Percentiles rank a stretch among this genome's conserved stretches.
phyloP scores from a whole-genome alignment of 1,140 invertebrate genomes.

The Macrotrachela quadricornifera region DNA sequence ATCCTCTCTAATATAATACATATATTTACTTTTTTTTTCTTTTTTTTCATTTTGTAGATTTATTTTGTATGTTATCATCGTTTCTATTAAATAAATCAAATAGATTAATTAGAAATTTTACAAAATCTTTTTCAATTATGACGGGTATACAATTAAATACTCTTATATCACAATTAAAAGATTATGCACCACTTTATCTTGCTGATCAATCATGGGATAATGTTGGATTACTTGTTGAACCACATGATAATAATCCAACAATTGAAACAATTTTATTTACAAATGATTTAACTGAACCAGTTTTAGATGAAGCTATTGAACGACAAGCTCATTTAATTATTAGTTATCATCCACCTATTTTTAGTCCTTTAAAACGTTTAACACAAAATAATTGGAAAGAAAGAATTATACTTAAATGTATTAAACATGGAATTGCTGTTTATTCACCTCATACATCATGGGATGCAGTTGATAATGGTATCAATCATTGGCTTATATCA shows the following conservation, averaged over 20 bases:
- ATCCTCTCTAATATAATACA: too few relatives aligned
- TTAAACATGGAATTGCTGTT: constrained; percentile 63
- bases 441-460: constrained; percentile 80
- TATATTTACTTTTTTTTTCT: too few relatives aligned
- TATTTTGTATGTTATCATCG: too few relatives aligned
- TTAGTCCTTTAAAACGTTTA: constrained; percentile 55
- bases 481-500: constrained; percentile 5
- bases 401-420: constrained; percentile 51
- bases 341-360: constrained; percentile 86
- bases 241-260: constrained; percentile 26
- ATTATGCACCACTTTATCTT: constrained; percentile 34
- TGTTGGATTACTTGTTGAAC: constrained; percentile 69
- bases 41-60: too few relatives aligned
- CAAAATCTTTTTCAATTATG: too few relatives aligned
- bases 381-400: constrained; percentile 50
- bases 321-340: constrained; percentile 48
- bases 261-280: constrained; percentile 51
- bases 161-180: not conserved
- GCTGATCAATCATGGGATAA: constrained; percentile 73
- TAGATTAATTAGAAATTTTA: too few relatives aligned
- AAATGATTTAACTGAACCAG: constrained; percentile 71
- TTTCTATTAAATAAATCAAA: too few relatives aligned
- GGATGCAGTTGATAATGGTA: constrained; percentile 41
- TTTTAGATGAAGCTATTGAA: constrained; percentile 57
- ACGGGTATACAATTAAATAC: not conserved